These are phyloP conservation scores for Equus quagga DNA, from an alignment of 2,113 vertebrate species.

Conservation along the genomic window DNA sequence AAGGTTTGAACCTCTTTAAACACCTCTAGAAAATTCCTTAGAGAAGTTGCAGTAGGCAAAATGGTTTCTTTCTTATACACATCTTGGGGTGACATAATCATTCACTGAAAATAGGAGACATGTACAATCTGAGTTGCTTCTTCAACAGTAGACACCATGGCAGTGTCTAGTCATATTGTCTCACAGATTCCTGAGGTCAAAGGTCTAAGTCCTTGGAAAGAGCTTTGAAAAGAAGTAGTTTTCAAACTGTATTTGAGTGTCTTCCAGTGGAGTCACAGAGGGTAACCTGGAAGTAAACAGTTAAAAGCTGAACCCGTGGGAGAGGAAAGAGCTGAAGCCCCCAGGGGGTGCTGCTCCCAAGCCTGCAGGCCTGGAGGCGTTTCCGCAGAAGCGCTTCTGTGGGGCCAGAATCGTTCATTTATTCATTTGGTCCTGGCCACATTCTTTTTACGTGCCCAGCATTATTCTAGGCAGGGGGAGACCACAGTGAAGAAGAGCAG, in stretches of 20 bases:
- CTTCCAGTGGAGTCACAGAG: background rate
- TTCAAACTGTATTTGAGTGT: background rate
- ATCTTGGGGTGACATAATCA: background rate
- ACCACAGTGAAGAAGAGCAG: background rate
- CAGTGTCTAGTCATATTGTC: background rate
- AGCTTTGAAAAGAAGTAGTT: background rate
- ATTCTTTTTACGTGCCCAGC: no score
- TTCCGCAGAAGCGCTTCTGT: background rate
- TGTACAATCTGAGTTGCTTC: background rate
- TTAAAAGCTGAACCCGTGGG: background rate
- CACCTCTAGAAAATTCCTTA: background rate
- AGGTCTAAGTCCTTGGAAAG: background rate
- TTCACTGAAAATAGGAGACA: background rate
- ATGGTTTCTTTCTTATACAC: rapidly evolving
- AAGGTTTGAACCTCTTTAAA: background rate
- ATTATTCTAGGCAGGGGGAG: background rate
- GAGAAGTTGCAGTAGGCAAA: background rate
- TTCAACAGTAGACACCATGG: background rate
- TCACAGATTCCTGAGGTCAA: background rate
- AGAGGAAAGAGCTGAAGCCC: background rate
- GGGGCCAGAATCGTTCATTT: background rate
- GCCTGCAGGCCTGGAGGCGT: rapidly evolving
- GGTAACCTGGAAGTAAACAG: background rate
- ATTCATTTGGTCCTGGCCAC: background rate
- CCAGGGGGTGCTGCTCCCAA: rapidly evolving